These are phyloP conservation scores for Siderastrea siderea DNA, from an alignment of 92 coral and sea anemone genomes.

Conservation along the genomic window DNA sequence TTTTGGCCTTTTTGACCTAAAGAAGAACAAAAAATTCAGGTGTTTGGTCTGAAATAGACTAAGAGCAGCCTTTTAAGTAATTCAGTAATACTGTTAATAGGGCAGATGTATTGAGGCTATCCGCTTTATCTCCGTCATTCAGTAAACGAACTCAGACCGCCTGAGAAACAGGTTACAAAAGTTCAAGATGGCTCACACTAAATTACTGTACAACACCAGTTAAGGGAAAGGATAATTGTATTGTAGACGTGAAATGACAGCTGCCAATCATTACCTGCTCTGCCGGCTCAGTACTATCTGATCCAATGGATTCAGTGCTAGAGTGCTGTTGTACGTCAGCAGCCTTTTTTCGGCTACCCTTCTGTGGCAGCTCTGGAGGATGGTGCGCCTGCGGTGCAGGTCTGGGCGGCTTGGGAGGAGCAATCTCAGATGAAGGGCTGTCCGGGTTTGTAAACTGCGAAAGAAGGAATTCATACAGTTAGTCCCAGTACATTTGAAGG, in stretches of 20 bases:
- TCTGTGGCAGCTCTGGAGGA: slow-evolving; percentile 78
- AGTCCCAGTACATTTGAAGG: too few species aligned
- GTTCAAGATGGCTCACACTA: background rate
- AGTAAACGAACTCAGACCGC: too few species aligned
- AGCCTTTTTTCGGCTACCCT: slow-evolving; percentile 56
- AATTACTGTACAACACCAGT: too few species aligned
- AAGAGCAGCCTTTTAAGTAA: too few species aligned
- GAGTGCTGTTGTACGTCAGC: slow-evolving; percentile 68
- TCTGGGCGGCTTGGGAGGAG: slow-evolving; percentile 76
- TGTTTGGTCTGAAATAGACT: too few species aligned
- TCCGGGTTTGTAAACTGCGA: slow-evolving; percentile 7
- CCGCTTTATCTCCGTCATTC: too few species aligned
- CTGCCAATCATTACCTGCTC: slow-evolving; percentile 45
- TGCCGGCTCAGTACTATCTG: slow-evolving; percentile 32
- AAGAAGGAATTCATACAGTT: background rate
- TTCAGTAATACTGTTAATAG: too few species aligned
- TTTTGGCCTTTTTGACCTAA: too few species aligned
- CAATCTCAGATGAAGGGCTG: slow-evolving; percentile 26
- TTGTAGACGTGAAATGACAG: background rate
- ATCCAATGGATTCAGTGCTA: slow-evolving; percentile 81
- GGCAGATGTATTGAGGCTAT: too few species aligned
- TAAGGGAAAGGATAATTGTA: background rate
- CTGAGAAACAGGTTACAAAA: too few species aligned
- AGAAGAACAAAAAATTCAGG: too few species aligned
- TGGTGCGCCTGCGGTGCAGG: slow-evolving; percentile 41